Percentiles rank a stretch among this genome's conserved stretches.
Evolutionary conservation across 2,113 vertebrate genomes (phyloP).

Genomic region (Turnix velox): DNA sequence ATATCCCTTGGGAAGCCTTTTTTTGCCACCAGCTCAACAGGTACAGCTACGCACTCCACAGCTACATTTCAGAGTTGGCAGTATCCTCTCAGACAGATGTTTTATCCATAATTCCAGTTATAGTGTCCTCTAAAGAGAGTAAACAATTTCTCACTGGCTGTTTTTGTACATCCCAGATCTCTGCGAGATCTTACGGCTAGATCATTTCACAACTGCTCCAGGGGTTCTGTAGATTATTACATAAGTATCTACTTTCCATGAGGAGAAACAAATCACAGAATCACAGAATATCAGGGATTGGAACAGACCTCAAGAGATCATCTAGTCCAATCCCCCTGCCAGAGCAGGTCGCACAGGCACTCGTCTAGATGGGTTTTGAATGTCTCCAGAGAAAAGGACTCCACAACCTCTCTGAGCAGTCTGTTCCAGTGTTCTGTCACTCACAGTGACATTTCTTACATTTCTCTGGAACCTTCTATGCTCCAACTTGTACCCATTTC

Average conservation of each 20-base stretch:
- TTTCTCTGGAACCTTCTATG: too few relatives aligned
- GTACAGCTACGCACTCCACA: neutral
- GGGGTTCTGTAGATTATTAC: neutral
- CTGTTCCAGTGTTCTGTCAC: too few relatives aligned
- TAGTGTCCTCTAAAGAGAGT: neutral
- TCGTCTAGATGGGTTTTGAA: too few relatives aligned
- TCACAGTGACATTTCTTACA: too few relatives aligned
- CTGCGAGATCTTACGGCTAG: neutral
- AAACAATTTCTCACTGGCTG: neutral
- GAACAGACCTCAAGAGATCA: too few relatives aligned
- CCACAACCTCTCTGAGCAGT: too few relatives aligned
- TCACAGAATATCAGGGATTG: too few relatives aligned
- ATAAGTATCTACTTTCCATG: conserved; percentile 8
- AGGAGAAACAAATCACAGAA: too few relatives aligned
- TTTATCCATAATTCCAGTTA: neutral
- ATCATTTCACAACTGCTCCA: conserved; percentile 10
- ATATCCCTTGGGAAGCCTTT: neutral
- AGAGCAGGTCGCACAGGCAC: too few relatives aligned
- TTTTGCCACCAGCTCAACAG: neutral
- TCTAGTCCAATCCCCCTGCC: too few relatives aligned
- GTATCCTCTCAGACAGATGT: neutral
- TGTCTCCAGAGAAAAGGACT: too few relatives aligned
- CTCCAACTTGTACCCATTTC: too few relatives aligned
- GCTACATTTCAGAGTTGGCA: neutral
- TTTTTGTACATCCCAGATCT: neutral